phyloP scores from a whole-genome alignment of 2,797 vertebrate species.

The Siniperca scherzeri region DNA sequence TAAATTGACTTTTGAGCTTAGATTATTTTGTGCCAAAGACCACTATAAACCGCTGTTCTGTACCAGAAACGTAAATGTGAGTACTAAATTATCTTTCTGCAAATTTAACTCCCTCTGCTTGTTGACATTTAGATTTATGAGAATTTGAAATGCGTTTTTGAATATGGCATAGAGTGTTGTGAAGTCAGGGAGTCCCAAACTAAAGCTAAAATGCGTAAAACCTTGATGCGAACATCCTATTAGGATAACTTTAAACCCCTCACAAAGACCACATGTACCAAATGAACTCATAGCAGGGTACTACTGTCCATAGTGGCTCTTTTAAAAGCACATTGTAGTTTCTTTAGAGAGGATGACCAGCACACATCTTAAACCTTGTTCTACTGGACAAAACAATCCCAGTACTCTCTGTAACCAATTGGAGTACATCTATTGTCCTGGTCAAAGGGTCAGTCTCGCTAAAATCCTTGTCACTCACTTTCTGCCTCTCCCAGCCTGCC shows the following conservation, averaged over 20 bases:
- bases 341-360: neutral
- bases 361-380: neutral
- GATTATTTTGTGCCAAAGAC: neutral
- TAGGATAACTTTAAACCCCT: neutral
- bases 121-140: neutral
- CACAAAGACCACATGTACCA: neutral
- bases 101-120: neutral
- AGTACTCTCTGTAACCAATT: neutral
- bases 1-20: neutral
- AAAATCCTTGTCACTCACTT: conserved; percentile 33
- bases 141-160: neutral
- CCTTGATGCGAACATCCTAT: neutral
- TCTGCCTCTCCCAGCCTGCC: conserved; percentile 18
- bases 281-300: neutral
- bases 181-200: neutral
- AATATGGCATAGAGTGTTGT: neutral
- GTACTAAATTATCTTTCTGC: neutral
- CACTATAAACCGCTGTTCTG: neutral
- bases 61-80: neutral
- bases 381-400: neutral
- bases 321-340: neutral
- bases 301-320: neutral
- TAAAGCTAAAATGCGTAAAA: neutral
- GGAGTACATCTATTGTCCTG: neutral
- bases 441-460: conserved; percentile 38